Conservation (phyloP, 2,888 invertebrate genomes). For the Clistopyga incitator region DNA sequence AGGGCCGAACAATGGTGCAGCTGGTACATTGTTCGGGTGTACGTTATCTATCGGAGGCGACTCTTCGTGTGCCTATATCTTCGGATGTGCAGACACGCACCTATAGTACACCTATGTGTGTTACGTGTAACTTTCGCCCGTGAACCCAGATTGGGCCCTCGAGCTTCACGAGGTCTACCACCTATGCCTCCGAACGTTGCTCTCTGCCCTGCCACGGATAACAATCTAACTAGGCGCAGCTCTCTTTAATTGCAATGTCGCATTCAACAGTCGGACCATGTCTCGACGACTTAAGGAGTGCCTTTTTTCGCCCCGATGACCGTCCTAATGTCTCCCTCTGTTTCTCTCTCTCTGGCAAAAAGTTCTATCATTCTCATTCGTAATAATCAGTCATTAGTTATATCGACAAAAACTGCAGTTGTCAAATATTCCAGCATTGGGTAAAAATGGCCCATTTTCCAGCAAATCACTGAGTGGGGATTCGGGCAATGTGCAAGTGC, state of each 20-base stretch:
- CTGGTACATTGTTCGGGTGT: conserved; percentile 72
- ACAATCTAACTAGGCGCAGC: conserved; percentile 77
- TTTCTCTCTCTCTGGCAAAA: too few relatives aligned
- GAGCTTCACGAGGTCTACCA: conserved; percentile 7
- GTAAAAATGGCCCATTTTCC: too few relatives aligned
- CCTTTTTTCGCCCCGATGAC: conserved; percentile 72
- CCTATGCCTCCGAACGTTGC: conserved; percentile 14
- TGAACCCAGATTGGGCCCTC: conserved; percentile 38
- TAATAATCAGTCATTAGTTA: too few relatives aligned
- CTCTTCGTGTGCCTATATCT: conserved; percentile 45
- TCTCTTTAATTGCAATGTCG: conserved; percentile 73
- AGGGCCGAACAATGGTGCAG: conserved; percentile 72
- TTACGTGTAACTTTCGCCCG: conserved; percentile 20
- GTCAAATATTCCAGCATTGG: too few relatives aligned
- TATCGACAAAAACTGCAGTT: too few relatives aligned
- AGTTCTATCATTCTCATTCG: too few relatives aligned
- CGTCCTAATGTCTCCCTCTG: conserved; percentile 64
- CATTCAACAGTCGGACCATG: conserved; percentile 46
- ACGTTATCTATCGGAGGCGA: conserved; percentile 55
- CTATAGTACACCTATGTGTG: not conserved
- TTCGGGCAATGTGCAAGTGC: not conserved
- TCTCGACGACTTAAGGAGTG: conserved; percentile 66
- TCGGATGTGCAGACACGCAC: conserved; percentile 13
- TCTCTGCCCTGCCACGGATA: conserved; percentile 51
- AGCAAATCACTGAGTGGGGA: not conserved